phyloP scores from a whole-genome alignment of 2,888 invertebrate genomes.

The Myopa tessellatipennis region DNA sequence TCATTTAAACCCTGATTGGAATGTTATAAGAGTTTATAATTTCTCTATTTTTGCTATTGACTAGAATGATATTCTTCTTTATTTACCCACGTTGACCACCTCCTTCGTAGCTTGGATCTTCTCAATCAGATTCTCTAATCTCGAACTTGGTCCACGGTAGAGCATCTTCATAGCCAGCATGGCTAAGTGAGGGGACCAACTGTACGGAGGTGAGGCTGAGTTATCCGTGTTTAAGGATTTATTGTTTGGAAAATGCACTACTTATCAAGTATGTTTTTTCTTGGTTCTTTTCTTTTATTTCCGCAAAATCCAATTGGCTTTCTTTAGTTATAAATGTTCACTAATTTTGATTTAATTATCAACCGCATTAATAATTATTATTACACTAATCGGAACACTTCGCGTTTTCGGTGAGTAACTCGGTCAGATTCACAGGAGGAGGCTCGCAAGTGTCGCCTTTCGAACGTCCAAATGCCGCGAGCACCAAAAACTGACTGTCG shows the following conservation, averaged over 20 bases:
- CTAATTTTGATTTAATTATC: too few species aligned
- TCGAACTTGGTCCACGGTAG: constrained; percentile 88
- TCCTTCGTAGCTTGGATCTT: constrained; percentile 89
- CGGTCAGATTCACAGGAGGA: too few species aligned
- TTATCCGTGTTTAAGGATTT: constrained; percentile 32
- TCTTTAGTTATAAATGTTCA: too few species aligned
- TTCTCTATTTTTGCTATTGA: too few species aligned
- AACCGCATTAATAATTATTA: too few species aligned
- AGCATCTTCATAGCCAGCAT: constrained; percentile 74
- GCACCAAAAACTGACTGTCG: constrained; percentile 65
- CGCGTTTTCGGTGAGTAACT: too few species aligned
- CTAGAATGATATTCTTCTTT: not conserved
- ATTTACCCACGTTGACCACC: constrained; percentile 62
- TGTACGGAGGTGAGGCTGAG: not conserved
- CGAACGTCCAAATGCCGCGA: constrained; percentile 62
- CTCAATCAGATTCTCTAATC: constrained; percentile 85
- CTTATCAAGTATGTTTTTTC: constrained; percentile 7
- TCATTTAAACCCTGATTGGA: too few species aligned
- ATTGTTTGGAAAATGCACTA: not conserved
- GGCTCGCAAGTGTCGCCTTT: constrained; percentile 6
- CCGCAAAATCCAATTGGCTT: too few species aligned
- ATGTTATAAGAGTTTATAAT: too few species aligned
- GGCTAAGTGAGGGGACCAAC: constrained; percentile 49
- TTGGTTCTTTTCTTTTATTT: too few species aligned
- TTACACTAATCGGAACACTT: too few species aligned